Base-by-base conservation (phyloP, 92 coral and sea anemone genomes). In the Epizoanthus stellaris region DNA sequence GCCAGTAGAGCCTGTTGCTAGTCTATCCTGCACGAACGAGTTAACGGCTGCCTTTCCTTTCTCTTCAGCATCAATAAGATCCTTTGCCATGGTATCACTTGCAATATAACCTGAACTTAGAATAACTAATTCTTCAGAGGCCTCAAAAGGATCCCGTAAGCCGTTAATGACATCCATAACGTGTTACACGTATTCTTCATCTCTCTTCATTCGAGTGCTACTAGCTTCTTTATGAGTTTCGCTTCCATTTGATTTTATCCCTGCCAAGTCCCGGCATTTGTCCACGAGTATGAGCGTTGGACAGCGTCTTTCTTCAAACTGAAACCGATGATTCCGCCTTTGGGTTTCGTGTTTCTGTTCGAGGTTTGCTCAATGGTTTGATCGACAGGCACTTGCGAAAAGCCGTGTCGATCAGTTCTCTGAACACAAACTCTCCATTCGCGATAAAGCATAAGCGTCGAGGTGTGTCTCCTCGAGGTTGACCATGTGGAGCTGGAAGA, bases 331-430 rank as follows among this genome's bases (percentile, higher is more conserved):
- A 92, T 92, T 9, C 96, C 93, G 12, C 93, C 91, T 57, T 82
- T 90, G n/a, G 93, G 88, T 67, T 90, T 93, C 4, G 93, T 90
- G 85, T 80, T 93, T 57, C 87, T 64, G 73, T 87, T 93, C 42
- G 90, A 56, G 6, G 92, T 91, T 76, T 93, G 92, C 57, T 93
- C 92, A 34, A 91, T 91, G 3, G 89, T 93, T 64, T 93, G 90
- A 36, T 91, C 91, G 16, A 90, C 89, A 3, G 94, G 87, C 38
- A 90, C 67, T 76, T 93, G 89, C 14, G 88, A 39, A 81, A 87
- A 87, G 0, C 94, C 34, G 3, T 21, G 92, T 77, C 54, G 34
- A 30, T 30, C 34, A 30, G 90, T 82, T 47, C 90, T 40, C 6
- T 93, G 96, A 20, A 90, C 88, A 45, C 91, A 68, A 92, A 69